These are phyloP conservation scores for Enteromius treurensis DNA, from an alignment of 2,797 vertebrate species.

Conservation along the genomic window DNA sequence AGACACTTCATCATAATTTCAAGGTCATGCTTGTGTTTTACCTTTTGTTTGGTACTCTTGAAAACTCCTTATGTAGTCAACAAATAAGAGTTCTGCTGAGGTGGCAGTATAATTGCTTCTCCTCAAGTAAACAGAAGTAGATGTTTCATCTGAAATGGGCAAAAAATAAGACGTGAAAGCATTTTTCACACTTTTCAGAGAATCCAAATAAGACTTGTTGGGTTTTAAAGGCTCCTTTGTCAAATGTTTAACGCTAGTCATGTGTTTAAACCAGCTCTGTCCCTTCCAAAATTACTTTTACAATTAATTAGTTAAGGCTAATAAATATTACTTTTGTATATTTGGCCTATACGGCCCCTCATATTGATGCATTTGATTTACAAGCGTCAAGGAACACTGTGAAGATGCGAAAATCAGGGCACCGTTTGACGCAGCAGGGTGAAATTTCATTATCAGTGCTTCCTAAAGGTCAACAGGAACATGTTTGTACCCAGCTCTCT, in stretches of 20 bases:
- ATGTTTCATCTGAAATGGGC: neutral
- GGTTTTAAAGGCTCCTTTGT: neutral
- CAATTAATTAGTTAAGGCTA: neutral
- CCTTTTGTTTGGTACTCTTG: neutral
- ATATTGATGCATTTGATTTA: neutral
- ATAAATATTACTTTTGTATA: neutral
- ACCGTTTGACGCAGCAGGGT: neutral
- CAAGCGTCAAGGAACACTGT: neutral
- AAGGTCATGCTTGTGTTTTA: constrained; percentile 5
- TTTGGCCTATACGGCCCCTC: too few species aligned
- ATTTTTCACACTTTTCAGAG: neutral
- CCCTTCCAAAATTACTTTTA: neutral
- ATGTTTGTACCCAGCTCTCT: neutral
- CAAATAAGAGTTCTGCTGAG: neutral
- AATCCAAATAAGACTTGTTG: neutral
- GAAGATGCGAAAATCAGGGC: neutral
- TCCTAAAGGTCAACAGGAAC: too few species aligned
- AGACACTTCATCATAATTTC: neutral
- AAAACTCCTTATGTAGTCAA: neutral
- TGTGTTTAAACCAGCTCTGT: neutral
- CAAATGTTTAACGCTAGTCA: constrained; percentile 3
- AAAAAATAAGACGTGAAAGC: constrained; percentile 15
- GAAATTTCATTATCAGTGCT: neutral
- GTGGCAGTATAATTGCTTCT: neutral
- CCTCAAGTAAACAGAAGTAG: constrained; percentile 4